Conservation (phyloP, 30 jellyfish, hydroid and myxozoan species). For the Aurelia aurita region DNA sequence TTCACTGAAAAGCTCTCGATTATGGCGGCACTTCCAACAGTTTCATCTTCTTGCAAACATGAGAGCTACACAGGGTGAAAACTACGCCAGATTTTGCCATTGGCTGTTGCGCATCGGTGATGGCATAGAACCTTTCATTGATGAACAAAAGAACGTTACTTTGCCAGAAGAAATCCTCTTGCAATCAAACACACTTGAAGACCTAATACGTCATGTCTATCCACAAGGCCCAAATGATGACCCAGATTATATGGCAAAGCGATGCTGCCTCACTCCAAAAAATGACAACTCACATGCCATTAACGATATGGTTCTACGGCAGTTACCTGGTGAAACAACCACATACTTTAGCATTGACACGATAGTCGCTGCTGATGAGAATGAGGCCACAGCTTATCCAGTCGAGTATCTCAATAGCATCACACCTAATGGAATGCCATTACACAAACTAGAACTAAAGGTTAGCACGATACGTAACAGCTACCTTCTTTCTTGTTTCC, state of each 20-base stretch:
- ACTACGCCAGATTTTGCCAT: constrained; percentile 32
- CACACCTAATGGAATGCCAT: constrained; percentile 42
- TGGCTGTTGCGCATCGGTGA: too few relatives aligned
- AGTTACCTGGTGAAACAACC: background rate
- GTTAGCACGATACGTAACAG: background rate
- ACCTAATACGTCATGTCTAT: too few relatives aligned
- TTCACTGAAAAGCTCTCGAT: too few relatives aligned
- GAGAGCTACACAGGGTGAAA: constrained; percentile 45
- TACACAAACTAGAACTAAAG: background rate
- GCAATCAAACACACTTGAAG: too few relatives aligned
- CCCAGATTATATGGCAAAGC: constrained; percentile 24
- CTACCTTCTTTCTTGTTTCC: background rate
- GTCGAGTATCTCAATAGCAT: constrained; percentile 9
- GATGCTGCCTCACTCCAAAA: constrained; percentile 49
- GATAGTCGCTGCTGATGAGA: constrained; percentile 8
- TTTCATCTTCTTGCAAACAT: constrained; percentile 17
- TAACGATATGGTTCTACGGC: constrained; percentile 12
- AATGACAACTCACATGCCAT: constrained; percentile 37
- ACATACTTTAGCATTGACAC: constrained; percentile 36
- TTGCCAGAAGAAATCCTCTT: too few relatives aligned
- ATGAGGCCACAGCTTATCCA: constrained; percentile 20
- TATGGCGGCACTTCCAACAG: too few relatives aligned
- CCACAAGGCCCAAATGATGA: background rate
- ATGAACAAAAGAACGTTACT: too few relatives aligned
- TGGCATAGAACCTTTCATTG: too few relatives aligned